These are phyloP conservation scores for Scaptomyza cyrtandrae DNA, from an alignment of 2,888 invertebrate genomes.

Conservation along the genomic window DNA sequence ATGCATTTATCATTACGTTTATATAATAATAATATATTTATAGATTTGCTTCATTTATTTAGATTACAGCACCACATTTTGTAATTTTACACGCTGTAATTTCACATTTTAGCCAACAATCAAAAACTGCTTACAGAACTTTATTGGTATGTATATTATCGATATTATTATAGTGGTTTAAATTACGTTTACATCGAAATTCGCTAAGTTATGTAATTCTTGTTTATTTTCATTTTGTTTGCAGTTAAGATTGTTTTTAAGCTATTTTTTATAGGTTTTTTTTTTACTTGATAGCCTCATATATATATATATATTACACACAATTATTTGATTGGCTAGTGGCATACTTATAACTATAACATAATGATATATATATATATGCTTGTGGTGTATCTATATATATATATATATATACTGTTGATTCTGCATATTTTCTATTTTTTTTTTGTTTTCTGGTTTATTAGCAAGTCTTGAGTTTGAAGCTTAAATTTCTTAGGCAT, in stretches of 20 bases:
- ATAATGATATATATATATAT: conserved; percentile 42
- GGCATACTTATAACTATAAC: conserved; percentile 69
- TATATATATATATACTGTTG: conserved; percentile 30
- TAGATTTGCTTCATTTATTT: conserved; percentile 51
- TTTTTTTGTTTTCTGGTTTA: neutral
- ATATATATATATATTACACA: conserved; percentile 68
- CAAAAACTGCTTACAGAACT: conserved; percentile 53
- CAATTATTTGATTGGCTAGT: conserved; percentile 77
- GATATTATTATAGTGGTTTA: conserved; percentile 36
- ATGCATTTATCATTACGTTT: conserved; percentile 34
- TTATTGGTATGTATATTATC: conserved; percentile 24
- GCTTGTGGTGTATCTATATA: conserved; percentile 28
- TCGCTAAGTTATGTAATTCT: conserved; percentile 51
- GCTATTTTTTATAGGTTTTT: conserved; percentile 1
- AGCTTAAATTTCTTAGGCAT: conserved; percentile 72
- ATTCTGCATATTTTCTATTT: no score
- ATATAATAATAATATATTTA: conserved; percentile 47
- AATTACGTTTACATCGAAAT: conserved; percentile 67
- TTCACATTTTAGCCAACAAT: conserved; percentile 43
- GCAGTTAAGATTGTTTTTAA: conserved; percentile 24
- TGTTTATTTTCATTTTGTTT: conserved; percentile 4
- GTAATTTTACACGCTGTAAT: conserved; percentile 66
- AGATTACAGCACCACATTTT: conserved; percentile 79
- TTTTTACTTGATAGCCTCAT: conserved; percentile 45
- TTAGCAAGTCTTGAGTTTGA: conserved; percentile 75